Conservation (phyloP, 2,113 vertebrate species). For the Propithecus coquereli region DNA sequence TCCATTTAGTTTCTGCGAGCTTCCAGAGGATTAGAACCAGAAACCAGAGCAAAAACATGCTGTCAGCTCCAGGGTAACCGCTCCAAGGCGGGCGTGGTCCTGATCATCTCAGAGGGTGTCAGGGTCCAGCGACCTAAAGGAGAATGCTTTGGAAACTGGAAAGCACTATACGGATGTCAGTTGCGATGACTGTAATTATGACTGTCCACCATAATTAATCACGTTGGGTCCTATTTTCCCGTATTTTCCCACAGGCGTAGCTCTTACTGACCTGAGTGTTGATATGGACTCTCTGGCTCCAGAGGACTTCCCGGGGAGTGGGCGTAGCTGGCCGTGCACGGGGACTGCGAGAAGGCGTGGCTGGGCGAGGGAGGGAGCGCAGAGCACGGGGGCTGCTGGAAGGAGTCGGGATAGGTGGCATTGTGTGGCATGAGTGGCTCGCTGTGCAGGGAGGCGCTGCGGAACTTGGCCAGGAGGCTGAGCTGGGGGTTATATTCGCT, state of each 20-base stretch:
- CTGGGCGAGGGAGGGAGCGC: conserved; percentile 86
- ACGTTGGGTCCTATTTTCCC: neutral
- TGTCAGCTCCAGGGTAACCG: neutral
- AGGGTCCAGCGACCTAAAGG: neutral
- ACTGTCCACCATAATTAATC: neutral
- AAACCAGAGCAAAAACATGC: neutral
- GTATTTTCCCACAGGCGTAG: rapidly evolving
- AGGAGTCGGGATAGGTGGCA: conserved; percentile 94
- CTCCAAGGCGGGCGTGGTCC: neutral
- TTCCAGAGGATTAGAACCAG: neutral
- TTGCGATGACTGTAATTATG: neutral
- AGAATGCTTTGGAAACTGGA: neutral
- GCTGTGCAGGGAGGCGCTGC: conserved; percentile 92
- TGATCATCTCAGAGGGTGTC: neutral
- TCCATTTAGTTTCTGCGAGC: neutral
- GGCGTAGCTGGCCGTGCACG: conserved; percentile 87
- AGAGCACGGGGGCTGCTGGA: conserved; percentile 88
- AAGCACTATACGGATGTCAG: neutral
- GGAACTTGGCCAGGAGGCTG: conserved; percentile 95
- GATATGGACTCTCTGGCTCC: conserved; percentile 91
- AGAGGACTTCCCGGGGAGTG: conserved; percentile 91
- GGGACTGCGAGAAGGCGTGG: conserved; percentile 87
- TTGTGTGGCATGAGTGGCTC: conserved; percentile 98
- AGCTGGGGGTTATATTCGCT: conserved; percentile 98
- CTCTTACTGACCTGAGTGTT: conserved; percentile 87